A percentile compares a stretch with the other conserved stretches of the same genome.
These are phyloP conservation scores for Sycophila sp. DNA, from an alignment of 1,140 invertebrate species.

Conservation along the genomic window DNA sequence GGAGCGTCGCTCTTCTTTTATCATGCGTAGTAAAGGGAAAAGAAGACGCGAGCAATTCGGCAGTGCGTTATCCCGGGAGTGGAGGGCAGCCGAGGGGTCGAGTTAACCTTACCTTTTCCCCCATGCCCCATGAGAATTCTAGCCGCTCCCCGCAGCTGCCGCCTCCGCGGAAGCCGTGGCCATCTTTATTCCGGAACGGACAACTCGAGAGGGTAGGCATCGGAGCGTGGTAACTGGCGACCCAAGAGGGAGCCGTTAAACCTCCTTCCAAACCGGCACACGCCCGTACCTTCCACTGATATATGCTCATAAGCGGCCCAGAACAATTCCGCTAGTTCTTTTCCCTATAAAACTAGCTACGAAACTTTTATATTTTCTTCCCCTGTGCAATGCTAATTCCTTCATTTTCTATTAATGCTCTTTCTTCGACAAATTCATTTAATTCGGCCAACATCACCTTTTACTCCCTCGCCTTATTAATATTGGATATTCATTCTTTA, in stretches of 20 bases:
- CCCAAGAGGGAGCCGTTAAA: slow-evolving; percentile 66
- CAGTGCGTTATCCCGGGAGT: neutral
- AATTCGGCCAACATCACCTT: too few relatives aligned
- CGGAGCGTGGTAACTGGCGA: slow-evolving; percentile 65
- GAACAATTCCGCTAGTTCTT: slow-evolving; percentile 32
- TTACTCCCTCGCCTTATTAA: too few relatives aligned
- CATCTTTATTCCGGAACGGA: slow-evolving; percentile 64
- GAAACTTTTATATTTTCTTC: too few relatives aligned
- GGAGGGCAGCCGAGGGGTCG: neutral
- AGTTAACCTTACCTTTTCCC: neutral
- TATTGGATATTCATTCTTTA: too few relatives aligned
- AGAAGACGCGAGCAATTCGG: neutral
- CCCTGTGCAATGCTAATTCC: too few relatives aligned
- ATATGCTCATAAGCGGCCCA: slow-evolving; percentile 55
- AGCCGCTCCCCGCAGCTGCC: neutral
- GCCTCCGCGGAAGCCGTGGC: slow-evolving; percentile 27
- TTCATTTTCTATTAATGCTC: too few relatives aligned
- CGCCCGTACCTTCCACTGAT: slow-evolving; percentile 53
- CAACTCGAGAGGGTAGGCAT: slow-evolving; percentile 65
- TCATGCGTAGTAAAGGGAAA: neutral
- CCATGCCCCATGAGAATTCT: neutral
- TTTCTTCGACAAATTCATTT: too few relatives aligned
- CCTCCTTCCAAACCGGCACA: slow-evolving; percentile 52
- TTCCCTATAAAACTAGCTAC: too few relatives aligned
- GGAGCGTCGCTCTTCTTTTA: neutral